phyloP scores from a whole-genome alignment of 2,797 vertebrate species.

The Arrhamphus sclerolepis region DNA sequence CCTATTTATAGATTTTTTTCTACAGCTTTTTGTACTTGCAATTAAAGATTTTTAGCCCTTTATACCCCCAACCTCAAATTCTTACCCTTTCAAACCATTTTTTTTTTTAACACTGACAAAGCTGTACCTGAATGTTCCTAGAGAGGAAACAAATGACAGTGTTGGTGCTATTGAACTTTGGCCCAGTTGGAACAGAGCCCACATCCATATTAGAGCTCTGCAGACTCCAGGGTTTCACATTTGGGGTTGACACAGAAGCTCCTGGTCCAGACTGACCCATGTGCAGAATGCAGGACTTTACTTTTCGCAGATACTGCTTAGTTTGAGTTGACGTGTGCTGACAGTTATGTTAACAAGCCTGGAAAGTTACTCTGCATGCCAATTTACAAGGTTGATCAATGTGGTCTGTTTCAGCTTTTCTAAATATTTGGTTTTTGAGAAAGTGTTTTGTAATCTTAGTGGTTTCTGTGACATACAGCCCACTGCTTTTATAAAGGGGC shows the following conservation, averaged over 20 bases:
- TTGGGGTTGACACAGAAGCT: conserved; percentile 2
- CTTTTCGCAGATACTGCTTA: conserved; percentile 37
- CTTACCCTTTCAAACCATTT: conserved; percentile 8
- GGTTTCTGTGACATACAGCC: not conserved
- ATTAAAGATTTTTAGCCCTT: conserved; percentile 21
- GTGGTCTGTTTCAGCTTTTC: conserved; percentile 25
- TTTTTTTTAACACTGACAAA: conserved; percentile 47
- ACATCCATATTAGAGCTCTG: conserved; percentile 9
- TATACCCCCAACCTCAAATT: not conserved
- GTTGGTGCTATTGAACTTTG: conserved; percentile 60
- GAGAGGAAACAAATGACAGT: conserved; percentile 24
- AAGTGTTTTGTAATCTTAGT: conserved; percentile 3
- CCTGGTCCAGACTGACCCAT: conserved; percentile 4
- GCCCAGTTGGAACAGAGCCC: conserved; percentile 39
- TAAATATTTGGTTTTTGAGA: not conserved
- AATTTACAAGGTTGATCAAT: conserved; percentile 6
- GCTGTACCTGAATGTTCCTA: conserved; percentile 25
- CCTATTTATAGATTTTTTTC: conserved; percentile 55
- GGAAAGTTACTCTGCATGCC: not conserved
- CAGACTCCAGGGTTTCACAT: conserved; percentile 25
- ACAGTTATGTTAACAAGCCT: conserved; percentile 4
- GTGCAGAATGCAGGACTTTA: conserved; percentile 21
- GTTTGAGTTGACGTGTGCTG: conserved; percentile 38
- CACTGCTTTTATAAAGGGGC: conserved; percentile 19
- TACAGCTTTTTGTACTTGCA: conserved; percentile 47